These are phyloP conservation scores for Cnemophilus loriae DNA, from an alignment of 2,113 vertebrate species.

Conservation along the genomic window DNA sequence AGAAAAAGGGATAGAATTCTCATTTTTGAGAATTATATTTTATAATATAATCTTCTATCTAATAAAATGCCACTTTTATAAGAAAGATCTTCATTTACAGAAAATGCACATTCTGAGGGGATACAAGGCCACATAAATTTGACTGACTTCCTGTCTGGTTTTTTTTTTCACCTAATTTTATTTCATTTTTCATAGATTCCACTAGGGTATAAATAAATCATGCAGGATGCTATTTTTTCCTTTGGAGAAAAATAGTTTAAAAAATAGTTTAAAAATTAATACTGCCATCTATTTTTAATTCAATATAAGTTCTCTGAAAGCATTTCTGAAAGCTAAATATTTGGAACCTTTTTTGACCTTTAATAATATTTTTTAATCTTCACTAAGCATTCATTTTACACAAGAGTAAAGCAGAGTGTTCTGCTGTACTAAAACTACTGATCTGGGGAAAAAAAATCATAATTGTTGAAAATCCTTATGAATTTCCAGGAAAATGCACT, in stretches of 20 bases:
- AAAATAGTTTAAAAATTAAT: not conserved
- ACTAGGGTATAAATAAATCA: not conserved
- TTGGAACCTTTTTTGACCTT: not conserved
- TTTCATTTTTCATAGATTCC: not conserved
- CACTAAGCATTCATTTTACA: not conserved
- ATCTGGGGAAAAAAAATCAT: not conserved
- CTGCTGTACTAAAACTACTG: not conserved
- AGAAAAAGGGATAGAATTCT: not conserved
- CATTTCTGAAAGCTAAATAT: not conserved
- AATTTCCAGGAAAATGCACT: not conserved
- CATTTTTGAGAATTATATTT: not conserved
- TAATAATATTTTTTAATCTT: not conserved
- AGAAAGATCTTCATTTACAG: not conserved
- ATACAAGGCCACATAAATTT: not conserved
- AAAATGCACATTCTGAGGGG: not conserved
- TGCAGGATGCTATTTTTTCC: not conserved
- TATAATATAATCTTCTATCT: not conserved
- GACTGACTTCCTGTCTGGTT: not conserved
- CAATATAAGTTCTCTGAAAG: not conserved
- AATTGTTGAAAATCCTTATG: slow-evolving; percentile 1
- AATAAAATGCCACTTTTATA: not conserved
- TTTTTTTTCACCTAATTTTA: too few species aligned
- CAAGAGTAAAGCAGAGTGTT: not conserved
- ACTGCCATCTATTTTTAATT: not conserved
- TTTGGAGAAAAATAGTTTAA: not conserved